These are phyloP conservation scores for Pterostichus madidus DNA, from an alignment of 2,888 invertebrate genomes.

Conservation along the genomic window DNA sequence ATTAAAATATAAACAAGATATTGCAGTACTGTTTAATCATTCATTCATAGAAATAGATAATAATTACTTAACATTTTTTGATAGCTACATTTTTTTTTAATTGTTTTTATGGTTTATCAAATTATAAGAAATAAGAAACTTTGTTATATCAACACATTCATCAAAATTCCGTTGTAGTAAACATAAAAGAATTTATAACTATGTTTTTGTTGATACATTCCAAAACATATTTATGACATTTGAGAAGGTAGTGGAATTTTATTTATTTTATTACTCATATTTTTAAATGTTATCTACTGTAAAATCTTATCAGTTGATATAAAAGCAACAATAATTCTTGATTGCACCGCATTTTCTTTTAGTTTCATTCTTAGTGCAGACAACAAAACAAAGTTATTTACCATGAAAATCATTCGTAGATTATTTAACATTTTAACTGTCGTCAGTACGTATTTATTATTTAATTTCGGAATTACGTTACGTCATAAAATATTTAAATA, in stretches of 20 bases:
- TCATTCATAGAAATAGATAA: background rate
- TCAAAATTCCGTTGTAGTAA: too few relatives aligned
- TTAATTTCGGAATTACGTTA: too few relatives aligned
- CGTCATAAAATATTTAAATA: too few relatives aligned
- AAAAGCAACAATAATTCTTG: conserved; percentile 2
- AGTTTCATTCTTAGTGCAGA: background rate
- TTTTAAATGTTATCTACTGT: conserved; percentile 18
- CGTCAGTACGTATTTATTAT: background rate
- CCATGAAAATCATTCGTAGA: background rate
- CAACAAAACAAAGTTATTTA: background rate
- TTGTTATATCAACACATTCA: too few relatives aligned
- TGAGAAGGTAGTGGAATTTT: conserved; percentile 13
- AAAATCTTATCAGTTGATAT: conserved; percentile 37
- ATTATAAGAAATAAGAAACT: background rate
- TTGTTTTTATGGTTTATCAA: background rate
- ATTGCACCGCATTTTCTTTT: background rate
- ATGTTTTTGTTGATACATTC: conserved; percentile 2
- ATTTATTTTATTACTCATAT: conserved; percentile 41
- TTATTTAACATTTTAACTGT: background rate
- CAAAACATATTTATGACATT: conserved; percentile 8
- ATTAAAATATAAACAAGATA: background rate
- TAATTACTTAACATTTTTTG: background rate
- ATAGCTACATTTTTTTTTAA: background rate
- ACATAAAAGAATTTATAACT: background rate
- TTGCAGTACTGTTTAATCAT: background rate